phyloP scores from a whole-genome alignment of 2,888 invertebrate species.

The Aplocera efformata region DNA sequence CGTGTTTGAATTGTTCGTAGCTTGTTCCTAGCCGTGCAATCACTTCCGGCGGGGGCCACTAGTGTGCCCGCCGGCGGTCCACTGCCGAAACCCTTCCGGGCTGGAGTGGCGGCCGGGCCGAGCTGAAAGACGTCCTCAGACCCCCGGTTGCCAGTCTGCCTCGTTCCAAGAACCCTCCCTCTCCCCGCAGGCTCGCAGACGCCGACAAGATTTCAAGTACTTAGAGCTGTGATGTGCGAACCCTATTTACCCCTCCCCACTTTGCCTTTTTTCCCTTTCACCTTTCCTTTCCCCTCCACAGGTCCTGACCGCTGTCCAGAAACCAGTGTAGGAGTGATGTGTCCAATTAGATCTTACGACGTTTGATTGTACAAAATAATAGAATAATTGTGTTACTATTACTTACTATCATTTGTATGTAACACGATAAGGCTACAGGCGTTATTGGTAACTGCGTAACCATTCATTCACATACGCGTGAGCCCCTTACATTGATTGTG shows the following conservation, averaged over 20 bases:
- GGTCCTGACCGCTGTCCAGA: conserved; percentile 36
- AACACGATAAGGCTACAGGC: background rate
- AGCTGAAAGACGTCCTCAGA: too few species aligned
- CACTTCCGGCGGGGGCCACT: conserved; percentile 5
- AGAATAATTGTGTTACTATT: conserved; percentile 37
- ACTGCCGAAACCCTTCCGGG: too few species aligned
- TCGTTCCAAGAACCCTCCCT: too few species aligned
- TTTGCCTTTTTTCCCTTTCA: conserved; percentile 7
- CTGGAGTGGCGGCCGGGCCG: too few species aligned
- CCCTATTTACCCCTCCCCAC: conserved; percentile 1
- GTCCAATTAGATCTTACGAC: conserved; percentile 32
- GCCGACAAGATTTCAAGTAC: too few species aligned
- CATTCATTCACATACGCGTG: too few species aligned
- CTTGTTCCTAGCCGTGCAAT: conserved; percentile 10
- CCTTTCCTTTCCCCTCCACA: conserved; percentile 30
- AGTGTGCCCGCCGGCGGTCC: too few species aligned
- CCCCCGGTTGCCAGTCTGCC: too few species aligned
- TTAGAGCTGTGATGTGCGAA: conserved; percentile 2
- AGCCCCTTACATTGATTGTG: too few species aligned
- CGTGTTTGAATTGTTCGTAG: conserved; percentile 19
- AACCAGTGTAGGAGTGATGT: conserved; percentile 13
- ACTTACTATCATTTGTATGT: background rate
- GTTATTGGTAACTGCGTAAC: background rate
- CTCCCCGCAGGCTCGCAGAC: too few species aligned
- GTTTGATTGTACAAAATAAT: conserved; percentile 45